phyloP scores from a whole-genome alignment of 2,888 invertebrate species.

The Tillus elongatus region DNA sequence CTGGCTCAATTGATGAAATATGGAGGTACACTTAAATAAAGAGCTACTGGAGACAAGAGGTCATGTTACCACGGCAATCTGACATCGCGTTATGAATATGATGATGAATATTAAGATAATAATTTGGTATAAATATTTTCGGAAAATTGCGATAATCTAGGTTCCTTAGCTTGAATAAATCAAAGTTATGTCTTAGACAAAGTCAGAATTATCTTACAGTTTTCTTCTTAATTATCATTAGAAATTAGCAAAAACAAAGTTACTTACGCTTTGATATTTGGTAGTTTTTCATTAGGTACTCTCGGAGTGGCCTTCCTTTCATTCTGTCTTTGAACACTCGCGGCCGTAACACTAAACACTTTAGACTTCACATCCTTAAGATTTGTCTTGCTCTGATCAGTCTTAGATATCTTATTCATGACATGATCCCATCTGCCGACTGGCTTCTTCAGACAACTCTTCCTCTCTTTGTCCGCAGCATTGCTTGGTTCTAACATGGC shows the following conservation, averaged over 20 bases:
- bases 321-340: constrained; percentile 13
- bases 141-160: no score
- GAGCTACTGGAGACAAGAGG: no score
- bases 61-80: no score
- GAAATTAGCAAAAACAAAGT: constrained; percentile 3
- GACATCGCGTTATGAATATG: no score
- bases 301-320: constrained; percentile 15
- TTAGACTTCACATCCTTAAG: constrained; percentile 83
- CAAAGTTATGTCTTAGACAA: no score
- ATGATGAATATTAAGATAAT: no score
- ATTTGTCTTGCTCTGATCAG: constrained; percentile 61
- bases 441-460: constrained; percentile 45
- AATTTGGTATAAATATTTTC: no score
- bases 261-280: constrained; percentile 34
- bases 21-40: no score
- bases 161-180: no score
- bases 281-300: constrained; percentile 24
- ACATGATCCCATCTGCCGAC: constrained; percentile 75
- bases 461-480: constrained; percentile 45
- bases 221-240: no score
- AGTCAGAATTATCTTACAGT: no score
- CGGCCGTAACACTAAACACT: constrained; percentile 37
- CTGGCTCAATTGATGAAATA: no score
- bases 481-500: constrained; percentile 57
- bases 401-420: constrained; percentile 70